A percentile compares a stretch with the other conserved stretches of the same genome.
Conservation (phyloP, 2,797 vertebrate species). For the Cygnus olor region DNA sequence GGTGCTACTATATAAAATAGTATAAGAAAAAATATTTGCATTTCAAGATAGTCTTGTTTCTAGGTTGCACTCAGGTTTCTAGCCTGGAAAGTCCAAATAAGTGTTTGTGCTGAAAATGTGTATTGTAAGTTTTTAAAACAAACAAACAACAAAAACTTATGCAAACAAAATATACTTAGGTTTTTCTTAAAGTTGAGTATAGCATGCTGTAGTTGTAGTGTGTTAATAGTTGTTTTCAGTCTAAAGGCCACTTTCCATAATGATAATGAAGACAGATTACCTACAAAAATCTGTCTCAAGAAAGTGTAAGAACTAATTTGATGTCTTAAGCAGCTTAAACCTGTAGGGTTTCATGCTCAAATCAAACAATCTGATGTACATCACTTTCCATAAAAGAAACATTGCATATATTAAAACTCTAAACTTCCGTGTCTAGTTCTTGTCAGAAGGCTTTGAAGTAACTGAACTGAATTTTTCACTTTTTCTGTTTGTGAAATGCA, state of each 20-base stretch:
- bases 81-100: background rate
- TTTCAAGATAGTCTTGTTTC: background rate
- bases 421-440: background rate
- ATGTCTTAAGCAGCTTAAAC: background rate
- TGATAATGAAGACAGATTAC: background rate
- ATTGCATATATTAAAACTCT: background rate
- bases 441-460: background rate
- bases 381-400: background rate
- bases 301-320: background rate
- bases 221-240: background rate
- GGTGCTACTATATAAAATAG: background rate
- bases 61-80: background rate
- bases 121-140: background rate
- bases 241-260: background rate
- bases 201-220: background rate
- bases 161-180: background rate
- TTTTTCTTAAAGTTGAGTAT: background rate
- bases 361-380: background rate
- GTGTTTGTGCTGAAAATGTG: background rate
- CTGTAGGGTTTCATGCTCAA: background rate
- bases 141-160: background rate
- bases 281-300: background rate
- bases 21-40: background rate
- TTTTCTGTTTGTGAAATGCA: background rate
- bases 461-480: background rate